A percentile compares a stretch with the other conserved stretches of the same genome.
Conservation (phyloP, 2,888 invertebrate species). For the Drosophila longiperda region DNA sequence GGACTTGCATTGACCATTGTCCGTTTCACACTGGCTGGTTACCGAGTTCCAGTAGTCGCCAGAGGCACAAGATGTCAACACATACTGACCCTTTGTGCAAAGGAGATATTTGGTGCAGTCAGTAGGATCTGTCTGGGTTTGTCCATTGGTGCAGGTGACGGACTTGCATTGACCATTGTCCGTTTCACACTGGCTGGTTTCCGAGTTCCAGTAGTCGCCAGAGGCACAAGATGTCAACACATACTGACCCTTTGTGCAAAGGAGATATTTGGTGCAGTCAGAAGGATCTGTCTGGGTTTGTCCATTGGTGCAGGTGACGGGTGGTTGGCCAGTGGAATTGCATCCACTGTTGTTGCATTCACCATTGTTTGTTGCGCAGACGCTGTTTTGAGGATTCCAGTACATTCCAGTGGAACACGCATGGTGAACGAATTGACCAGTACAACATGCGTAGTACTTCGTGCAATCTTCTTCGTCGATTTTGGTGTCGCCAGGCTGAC, state of each 20-base stretch:
- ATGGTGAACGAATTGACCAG: conserved; percentile 39
- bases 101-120: conserved; percentile 33
- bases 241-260: conserved; percentile 29
- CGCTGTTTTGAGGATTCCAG: conserved; percentile 11
- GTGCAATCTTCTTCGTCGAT: conserved; percentile 40
- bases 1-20: conserved; percentile 44
- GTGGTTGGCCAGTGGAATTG: not conserved
- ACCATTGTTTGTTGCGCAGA: conserved; percentile 31
- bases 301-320: conserved; percentile 1
- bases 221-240: conserved; percentile 10
- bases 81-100: conserved; percentile 30
- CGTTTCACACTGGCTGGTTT: conserved; percentile 2
- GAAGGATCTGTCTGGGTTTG: not conserved
- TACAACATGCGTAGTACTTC: conserved; percentile 42
- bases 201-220: conserved; percentile 23
- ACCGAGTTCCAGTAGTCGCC: conserved; percentile 23
- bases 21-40: conserved; percentile 12
- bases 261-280: conserved; percentile 32
- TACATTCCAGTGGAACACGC: conserved; percentile 33
- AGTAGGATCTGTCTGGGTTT: not conserved
- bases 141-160: conserved; percentile 12
- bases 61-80: conserved; percentile 5
- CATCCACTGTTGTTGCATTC: conserved; percentile 34
- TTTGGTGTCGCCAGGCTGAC: conserved; percentile 39
- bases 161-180: conserved; percentile 47